phyloP scores from a whole-genome alignment of 2,888 invertebrate genomes.

The Drosophila helvetica region DNA sequence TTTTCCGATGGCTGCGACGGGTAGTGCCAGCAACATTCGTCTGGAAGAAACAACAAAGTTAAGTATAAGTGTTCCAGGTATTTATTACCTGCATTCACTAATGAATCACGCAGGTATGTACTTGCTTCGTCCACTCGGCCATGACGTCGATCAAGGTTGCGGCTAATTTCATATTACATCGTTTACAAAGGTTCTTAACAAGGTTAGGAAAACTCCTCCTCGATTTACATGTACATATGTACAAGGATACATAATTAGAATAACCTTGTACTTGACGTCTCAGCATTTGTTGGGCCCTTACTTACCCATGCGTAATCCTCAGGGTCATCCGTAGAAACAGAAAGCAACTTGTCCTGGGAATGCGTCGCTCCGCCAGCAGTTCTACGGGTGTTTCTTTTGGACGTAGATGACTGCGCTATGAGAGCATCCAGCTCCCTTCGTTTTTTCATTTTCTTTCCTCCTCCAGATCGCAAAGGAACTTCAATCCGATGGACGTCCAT shows the following conservation, averaged over 20 bases:
- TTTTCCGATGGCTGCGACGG: constrained; percentile 79
- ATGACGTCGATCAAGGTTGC: background rate
- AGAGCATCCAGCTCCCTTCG: constrained; percentile 90
- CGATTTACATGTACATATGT: background rate
- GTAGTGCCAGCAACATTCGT: constrained; percentile 66
- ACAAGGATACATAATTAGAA: constrained; percentile 12
- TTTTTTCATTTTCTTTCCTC: constrained; percentile 90
- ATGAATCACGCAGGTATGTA: constrained; percentile 2
- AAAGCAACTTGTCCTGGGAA: constrained; percentile 87
- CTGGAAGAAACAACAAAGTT: constrained; percentile 35
- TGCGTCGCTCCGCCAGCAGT: constrained; percentile 78
- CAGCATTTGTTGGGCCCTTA: background rate
- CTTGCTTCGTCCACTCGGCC: background rate
- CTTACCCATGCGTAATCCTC: constrained; percentile 85
- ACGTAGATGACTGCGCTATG: constrained; percentile 85
- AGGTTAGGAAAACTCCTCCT: constrained; percentile 16
- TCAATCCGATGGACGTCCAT: constrained; percentile 88
- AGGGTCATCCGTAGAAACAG: constrained; percentile 87
- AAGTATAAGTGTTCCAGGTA: background rate
- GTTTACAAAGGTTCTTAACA: background rate
- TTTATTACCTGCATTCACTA: background rate
- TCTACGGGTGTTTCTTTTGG: constrained; percentile 70
- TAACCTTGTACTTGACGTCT: constrained; percentile 15
- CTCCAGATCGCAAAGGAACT: constrained; percentile 86
- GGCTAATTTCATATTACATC: background rate